Evolutionary conservation across 1,140 invertebrate species (phyloP), one percentile per base, ranked within the genome.

Genomic region (Pachypsylla venusta): DNA sequence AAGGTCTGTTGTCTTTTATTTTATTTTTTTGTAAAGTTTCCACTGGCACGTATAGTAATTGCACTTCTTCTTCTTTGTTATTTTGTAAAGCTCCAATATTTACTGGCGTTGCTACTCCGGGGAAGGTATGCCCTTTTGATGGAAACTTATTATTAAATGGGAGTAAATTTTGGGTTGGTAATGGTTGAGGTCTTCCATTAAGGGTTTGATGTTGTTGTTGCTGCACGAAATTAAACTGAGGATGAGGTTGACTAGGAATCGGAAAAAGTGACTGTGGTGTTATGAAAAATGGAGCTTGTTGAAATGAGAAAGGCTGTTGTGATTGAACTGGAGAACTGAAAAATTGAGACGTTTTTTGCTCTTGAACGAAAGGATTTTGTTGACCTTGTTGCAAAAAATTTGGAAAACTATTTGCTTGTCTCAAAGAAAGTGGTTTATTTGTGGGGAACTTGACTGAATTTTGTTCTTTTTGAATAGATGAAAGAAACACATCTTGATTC

Each of bases 41-140:
- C 26, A 86, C 74, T 13, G 86, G 86, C 1, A 89, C 84, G 65
- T 88, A 89, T 0, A 89, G 71, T 48, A 88, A 67, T 68, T 88
- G 84, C 14, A 88, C 80, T 72, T 84, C 79, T 70, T 82, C 80
- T 66, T 76, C 75, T 67, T 78, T 75, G 13, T 57, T 26, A 28
- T 30, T 57, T 14, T 26, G 24, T 16, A 28, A 28, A 27, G 55
- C 25, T 2, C 25, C 16, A 16, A 19, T 26, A 14, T 2, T 22
- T 2, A 57, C 55, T 57, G 55, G 26, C 28, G 55, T 26, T 19
- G 28, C 55, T 26, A 19, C 25, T 57, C 24, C 24, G 2, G 55
- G 55, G n/a, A 57, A 57, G 2, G 25, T 27, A 16, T 26, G 25
- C 7, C 14, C 12, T 28, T 30, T 30, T 26, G 16, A 20, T 3